Evolutionary conservation across 2,113 vertebrate species (phyloP).

Genomic region (Oceanites oceanicus): DNA sequence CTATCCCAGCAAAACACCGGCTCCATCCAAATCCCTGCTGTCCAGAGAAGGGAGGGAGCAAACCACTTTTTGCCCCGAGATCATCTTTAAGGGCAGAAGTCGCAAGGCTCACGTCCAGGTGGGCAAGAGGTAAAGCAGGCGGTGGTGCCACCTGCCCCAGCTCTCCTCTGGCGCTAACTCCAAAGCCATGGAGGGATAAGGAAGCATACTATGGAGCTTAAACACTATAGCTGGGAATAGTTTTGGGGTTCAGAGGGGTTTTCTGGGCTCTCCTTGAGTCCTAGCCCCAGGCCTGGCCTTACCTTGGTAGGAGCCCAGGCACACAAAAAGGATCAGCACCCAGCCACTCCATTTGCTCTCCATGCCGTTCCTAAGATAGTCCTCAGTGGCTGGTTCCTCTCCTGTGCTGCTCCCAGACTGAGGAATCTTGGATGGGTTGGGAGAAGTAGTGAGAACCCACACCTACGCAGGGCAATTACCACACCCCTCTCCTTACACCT

Average conservation of each 20-base stretch:
- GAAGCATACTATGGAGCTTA: fast-evolving
- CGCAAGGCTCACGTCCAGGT: fast-evolving
- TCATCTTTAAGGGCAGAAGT: background rate
- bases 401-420: slow-evolving; percentile 43
- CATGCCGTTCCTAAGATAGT: slow-evolving; percentile 41
- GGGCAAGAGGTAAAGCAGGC: background rate
- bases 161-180: background rate
- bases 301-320: slow-evolving; percentile 74
- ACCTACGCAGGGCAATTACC: slow-evolving; percentile 61
- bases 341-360: slow-evolving; percentile 56
- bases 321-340: slow-evolving; percentile 64
- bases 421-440: slow-evolving; percentile 31
- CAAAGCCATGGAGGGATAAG: fast-evolving
- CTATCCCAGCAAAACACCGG: fast-evolving
- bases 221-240: fast-evolving
- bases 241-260: background rate
- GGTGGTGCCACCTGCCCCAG: background rate
- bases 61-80: fast-evolving
- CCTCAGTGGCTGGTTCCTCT: slow-evolving; percentile 18
- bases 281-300: slow-evolving; percentile 35
- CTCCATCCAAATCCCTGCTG: fast-evolving
- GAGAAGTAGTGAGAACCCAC: slow-evolving; percentile 33
- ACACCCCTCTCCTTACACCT: slow-evolving; percentile 44
- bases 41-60: background rate
- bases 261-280: background rate